Conservation (phyloP, 2,113 vertebrate genomes). For the Poeciliopsis occidentalis region DNA sequence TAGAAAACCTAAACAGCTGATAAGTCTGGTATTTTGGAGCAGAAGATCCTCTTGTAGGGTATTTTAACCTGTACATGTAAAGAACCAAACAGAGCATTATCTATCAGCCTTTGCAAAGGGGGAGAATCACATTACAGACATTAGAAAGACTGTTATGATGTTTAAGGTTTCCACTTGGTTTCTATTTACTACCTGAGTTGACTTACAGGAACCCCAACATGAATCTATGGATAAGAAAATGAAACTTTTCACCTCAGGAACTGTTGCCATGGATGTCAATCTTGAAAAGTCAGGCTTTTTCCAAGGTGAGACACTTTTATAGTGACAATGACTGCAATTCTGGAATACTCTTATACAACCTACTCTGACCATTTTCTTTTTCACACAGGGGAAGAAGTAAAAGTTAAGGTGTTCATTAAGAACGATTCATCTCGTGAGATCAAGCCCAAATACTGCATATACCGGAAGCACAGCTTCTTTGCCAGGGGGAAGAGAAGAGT, state of each 20-base stretch:
- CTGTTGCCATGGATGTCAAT: conserved; percentile 68
- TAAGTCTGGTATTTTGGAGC: background rate
- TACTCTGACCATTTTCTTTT: background rate
- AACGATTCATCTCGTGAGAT: conserved; percentile 74
- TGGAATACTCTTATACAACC: background rate
- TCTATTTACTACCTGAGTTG: background rate
- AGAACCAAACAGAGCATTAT: too few species aligned
- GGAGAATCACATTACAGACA: background rate
- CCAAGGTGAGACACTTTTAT: conserved; percentile 47
- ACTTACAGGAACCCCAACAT: conserved; percentile 68
- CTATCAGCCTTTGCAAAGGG: too few species aligned
- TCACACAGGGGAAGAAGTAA: conserved; percentile 66
- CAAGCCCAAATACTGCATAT: conserved; percentile 74
- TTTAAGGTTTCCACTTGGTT: background rate
- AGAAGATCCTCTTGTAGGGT: background rate
- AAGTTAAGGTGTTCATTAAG: conserved; percentile 57
- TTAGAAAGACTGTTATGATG: background rate
- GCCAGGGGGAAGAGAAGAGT: conserved; percentile 41
- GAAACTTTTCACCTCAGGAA: conserved; percentile 69
- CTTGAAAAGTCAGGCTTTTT: conserved; percentile 68
- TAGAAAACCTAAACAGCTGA: background rate
- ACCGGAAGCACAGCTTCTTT: conserved; percentile 75
- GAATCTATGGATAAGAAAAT: conserved; percentile 71
- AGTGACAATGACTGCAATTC: background rate
- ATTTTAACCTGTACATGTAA: too few species aligned